phyloP scores from a whole-genome alignment of 1,140 invertebrate genomes.

The Drosophila tristis region DNA sequence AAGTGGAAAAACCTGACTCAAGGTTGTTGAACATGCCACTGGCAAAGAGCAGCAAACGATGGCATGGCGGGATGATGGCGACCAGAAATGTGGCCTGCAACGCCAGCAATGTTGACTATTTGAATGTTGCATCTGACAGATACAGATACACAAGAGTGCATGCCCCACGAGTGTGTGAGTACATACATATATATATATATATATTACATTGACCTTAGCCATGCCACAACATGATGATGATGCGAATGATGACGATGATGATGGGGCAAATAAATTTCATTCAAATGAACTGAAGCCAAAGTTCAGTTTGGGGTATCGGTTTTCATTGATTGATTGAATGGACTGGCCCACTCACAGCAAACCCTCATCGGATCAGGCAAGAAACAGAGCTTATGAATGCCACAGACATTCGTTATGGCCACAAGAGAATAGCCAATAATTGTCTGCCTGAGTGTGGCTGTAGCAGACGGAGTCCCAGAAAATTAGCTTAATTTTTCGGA shows the following conservation, averaged over 20 bases:
- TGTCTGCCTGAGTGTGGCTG: conserved; percentile 30
- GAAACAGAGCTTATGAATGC: conserved; percentile 12
- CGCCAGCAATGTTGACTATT: conserved; percentile 62
- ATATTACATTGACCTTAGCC: conserved; percentile 80
- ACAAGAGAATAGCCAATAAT: conserved; percentile 49
- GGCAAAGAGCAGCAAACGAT: background rate
- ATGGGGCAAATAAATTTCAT: conserved; percentile 26
- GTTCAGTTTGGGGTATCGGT: conserved; percentile 19
- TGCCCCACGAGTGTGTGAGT: conserved; percentile 1
- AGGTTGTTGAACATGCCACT: conserved; percentile 81
- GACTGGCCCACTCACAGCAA: background rate
- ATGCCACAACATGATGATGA: conserved; percentile 32
- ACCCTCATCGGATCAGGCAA: background rate
- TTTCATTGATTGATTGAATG: conserved; percentile 41
- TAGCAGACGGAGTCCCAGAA: conserved; percentile 17
- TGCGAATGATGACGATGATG: conserved; percentile 26
- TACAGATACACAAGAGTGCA: conserved; percentile 51
- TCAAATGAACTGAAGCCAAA: conserved; percentile 21
- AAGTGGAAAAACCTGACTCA: conserved; percentile 84
- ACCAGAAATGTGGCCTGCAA: conserved; percentile 65
- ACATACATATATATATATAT: conserved; percentile 16
- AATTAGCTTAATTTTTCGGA: conserved; percentile 59
- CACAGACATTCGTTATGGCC: conserved; percentile 16
- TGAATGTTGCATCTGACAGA: conserved; percentile 80
- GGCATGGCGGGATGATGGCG: conserved; percentile 9